Base-by-base conservation (phyloP, 2,888 invertebrate genomes). In the Zele albiditarsus region DNA sequence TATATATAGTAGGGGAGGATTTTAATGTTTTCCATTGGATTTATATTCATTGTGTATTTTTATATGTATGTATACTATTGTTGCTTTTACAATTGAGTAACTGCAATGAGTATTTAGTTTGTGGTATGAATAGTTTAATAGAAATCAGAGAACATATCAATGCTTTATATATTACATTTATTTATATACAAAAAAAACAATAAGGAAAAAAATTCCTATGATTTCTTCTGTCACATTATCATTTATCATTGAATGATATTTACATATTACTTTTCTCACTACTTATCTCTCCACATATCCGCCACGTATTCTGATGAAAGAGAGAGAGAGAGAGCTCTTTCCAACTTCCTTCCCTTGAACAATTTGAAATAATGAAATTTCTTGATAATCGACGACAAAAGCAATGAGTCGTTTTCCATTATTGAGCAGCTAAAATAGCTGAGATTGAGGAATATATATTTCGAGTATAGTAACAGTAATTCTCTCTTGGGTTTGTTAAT, bases 301-400 rank as follows among this genome's bases (percentile, higher is more conserved):
- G 8, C 12, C 8, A 38, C 38, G 38, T 38, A 16, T 14, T n/a
- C 14, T n/a, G 46, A n/a, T 2, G 16, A 3, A 1, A 46, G n/a
- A n/a, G 14, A n/a, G 46, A 3, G 3, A 46, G n/a, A n/a, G 14
- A n/a, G 46, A 5, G 74, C 69, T 69, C 49, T 60, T 73, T 69
- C 46, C 31, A 69, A 53, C 31, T 63, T 65, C 63, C 27, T 23
- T 42, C 71, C 38, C 53, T 20, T 49, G 38, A 28, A 73, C 58
- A 73, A 73, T 73, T 73, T 66, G 80, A 83, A 84, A 75, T 89
- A 89, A 89, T 88, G 87, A 88, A 88, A 89, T 89, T 89, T 87
- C 85, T 82, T 83, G 82, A 88, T 88, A 88, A 88, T 87, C 86
- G 84, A 82, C 80, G 82, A 69, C 10, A 2, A 20, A 33, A 84